phyloP scores from a whole-genome alignment of 2,113 vertebrate species.

The Pangasianodon gigas region DNA sequence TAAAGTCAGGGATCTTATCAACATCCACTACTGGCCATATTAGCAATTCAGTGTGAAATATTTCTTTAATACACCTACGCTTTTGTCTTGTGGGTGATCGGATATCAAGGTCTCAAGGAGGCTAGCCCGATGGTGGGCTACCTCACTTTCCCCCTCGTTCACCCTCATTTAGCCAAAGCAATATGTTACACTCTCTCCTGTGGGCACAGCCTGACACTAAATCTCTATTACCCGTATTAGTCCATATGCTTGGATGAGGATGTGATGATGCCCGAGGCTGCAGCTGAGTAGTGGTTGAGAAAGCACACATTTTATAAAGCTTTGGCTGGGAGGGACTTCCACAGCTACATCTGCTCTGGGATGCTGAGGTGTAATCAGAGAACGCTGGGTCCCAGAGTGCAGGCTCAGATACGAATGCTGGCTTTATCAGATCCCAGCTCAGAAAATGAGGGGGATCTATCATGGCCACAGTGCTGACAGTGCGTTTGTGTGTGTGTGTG shows the following conservation, averaged over 20 bases:
- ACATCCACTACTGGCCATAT: not conserved
- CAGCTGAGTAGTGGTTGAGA: conserved; percentile 86
- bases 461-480: conserved; percentile 51
- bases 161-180: conserved; percentile 90
- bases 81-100: conserved; percentile 16
- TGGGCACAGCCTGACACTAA: conserved; percentile 90
- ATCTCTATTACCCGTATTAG: conserved; percentile 97
- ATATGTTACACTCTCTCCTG: conserved; percentile 91
- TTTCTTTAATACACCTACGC: not conserved
- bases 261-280: conserved; percentile 95
- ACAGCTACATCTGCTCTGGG: conserved; percentile 86
- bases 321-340: conserved; percentile 27
- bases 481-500: conserved; percentile 39
- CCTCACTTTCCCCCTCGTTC: conserved; percentile 81
- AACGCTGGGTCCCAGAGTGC: conserved; percentile 82
- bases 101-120: conserved; percentile 19
- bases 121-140: conserved; percentile 77
- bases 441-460: conserved; percentile 53
- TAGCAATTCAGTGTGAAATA: not conserved
- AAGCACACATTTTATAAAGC: conserved; percentile 74
- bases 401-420: conserved; percentile 77
- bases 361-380: conserved; percentile 83
- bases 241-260: conserved; percentile 99
- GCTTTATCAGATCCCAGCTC: conserved; percentile 60
- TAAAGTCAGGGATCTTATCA: not conserved